Evolutionary conservation across 1,140 invertebrate genomes (phyloP).

Genomic region (Gonioctena quinquepunctata): DNA sequence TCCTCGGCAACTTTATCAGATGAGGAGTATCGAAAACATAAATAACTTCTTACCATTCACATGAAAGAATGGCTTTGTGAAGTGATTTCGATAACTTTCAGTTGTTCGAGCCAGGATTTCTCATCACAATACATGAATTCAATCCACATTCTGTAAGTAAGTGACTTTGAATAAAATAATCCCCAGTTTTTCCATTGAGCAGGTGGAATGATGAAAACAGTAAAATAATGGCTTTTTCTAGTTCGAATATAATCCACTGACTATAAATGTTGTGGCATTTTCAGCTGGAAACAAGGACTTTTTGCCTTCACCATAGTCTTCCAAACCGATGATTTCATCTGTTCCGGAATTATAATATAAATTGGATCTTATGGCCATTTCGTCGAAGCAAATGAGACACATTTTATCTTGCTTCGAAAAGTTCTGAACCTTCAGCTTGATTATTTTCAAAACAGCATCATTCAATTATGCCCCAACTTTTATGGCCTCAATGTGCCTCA

Average conservation of each 20-base stretch:
- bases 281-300: neutral
- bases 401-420: neutral
- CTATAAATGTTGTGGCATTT: neutral
- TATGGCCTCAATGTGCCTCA: neutral
- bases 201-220: neutral
- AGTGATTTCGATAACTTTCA: neutral
- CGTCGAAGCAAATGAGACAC: neutral
- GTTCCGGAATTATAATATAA: neutral
- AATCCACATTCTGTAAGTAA: neutral
- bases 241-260: neutral
- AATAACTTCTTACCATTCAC: neutral
- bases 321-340: neutral
- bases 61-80: neutral
- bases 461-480: neutral
- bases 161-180: neutral
- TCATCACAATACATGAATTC: neutral
- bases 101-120: neutral
- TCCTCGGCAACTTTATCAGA: neutral
- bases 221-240: neutral
- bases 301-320: neutral
- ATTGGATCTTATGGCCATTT: neutral
- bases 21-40: neutral
- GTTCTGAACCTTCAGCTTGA: neutral
- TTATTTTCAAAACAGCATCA: neutral
- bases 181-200: neutral